Evolutionary conservation across 2,113 vertebrate genomes (phyloP).

Genomic region (Stegastes partitus): DNA sequence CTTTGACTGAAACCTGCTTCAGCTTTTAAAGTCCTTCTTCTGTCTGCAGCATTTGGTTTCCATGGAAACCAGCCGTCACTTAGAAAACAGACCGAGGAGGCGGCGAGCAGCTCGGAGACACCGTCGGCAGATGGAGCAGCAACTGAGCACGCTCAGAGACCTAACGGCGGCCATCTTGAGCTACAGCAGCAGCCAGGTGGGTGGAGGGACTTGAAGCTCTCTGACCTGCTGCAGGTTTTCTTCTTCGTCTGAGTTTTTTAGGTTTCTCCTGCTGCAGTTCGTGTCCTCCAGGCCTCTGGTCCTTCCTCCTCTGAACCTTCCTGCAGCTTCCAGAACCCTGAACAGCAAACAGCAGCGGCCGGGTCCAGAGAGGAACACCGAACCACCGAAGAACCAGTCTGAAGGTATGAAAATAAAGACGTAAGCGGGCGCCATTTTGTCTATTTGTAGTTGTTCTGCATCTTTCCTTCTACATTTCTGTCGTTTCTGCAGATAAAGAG

Average conservation of each 20-base stretch:
- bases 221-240: not conserved
- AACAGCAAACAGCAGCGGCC: not conserved
- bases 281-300: not conserved
- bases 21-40: not conserved
- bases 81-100: conserved; percentile 52
- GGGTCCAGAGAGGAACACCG: conserved; percentile 2
- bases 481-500: conserved; percentile 24
- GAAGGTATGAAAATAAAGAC: conserved; percentile 14
- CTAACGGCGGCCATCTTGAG: conserved; percentile 79
- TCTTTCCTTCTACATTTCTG: too few relatives aligned
- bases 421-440: too few relatives aligned
- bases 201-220: not conserved
- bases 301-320: conserved; percentile 27
- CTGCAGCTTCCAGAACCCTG: conserved; percentile 10
- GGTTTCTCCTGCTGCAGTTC: conserved; percentile 17
- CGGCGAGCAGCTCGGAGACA: not conserved
- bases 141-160: conserved; percentile 79
- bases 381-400: not conserved
- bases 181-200: conserved; percentile 81
- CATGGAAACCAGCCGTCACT: conserved; percentile 39
- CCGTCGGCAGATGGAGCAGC: conserved; percentile 66
- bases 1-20: too few relatives aligned
- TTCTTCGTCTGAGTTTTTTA: too few relatives aligned
- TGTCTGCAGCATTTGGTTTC: conserved; percentile 79
- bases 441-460: too few relatives aligned